phyloP scores from a whole-genome alignment of 1,140 invertebrate genomes.

The Brachionus calyciflorus region DNA sequence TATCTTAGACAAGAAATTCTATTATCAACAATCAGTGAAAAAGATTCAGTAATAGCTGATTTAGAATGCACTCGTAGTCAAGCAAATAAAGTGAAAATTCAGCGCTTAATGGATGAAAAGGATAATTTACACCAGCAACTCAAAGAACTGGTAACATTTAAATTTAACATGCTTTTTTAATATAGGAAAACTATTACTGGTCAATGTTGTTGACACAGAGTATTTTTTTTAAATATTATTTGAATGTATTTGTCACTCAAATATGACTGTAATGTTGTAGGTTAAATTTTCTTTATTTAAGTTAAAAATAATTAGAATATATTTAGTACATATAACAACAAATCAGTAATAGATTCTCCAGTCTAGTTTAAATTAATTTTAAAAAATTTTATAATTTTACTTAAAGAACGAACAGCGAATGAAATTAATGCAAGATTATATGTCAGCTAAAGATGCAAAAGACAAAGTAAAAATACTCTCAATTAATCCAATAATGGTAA shows the following conservation, averaged over 20 bases:
- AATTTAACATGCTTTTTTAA: too few relatives aligned
- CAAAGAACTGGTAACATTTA: constrained; percentile 56
- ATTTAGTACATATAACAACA: too few relatives aligned
- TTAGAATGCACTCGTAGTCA: constrained; percentile 74
- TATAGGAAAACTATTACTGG: too few relatives aligned
- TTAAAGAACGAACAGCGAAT: constrained; percentile 40
- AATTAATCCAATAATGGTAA: constrained; percentile 37
- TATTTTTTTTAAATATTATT: too few relatives aligned
- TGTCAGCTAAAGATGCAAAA: constrained; percentile 42
- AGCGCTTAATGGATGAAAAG: constrained; percentile 57
- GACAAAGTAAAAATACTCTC: constrained; percentile 40
- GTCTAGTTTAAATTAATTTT: background rate
- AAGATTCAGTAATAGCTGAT: constrained; percentile 77
- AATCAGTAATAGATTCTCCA: too few relatives aligned
- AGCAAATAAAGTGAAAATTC: constrained; percentile 56
- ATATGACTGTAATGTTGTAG: too few relatives aligned
- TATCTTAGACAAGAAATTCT: constrained; percentile 74
- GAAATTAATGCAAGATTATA: constrained; percentile 44
- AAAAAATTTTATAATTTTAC: background rate
- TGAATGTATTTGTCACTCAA: too few relatives aligned
- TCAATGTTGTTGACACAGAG: too few relatives aligned
- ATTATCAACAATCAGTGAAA: constrained; percentile 76
- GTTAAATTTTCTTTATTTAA: too few relatives aligned
- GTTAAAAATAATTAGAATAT: too few relatives aligned
- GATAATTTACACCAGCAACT: constrained; percentile 57